Percentiles rank a stretch among this genome's conserved stretches.
phyloP scores from a whole-genome alignment of 1,140 invertebrate genomes.

The Brachionus paranguensis region DNA sequence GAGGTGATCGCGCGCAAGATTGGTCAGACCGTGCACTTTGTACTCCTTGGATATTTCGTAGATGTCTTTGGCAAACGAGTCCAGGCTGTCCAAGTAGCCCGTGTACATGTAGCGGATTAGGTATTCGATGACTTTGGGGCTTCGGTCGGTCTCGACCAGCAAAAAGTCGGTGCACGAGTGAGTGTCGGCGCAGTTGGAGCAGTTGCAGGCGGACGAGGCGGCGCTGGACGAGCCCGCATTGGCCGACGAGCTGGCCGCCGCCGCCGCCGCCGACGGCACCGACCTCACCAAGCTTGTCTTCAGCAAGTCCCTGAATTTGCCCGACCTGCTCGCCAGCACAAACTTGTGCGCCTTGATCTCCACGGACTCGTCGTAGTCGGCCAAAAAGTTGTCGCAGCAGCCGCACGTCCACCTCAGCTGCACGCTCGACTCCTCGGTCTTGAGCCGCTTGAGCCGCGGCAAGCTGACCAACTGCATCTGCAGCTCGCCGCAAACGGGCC shows the following conservation, averaged over 20 bases:
- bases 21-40: slow-evolving; percentile 37
- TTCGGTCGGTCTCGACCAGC: slow-evolving; percentile 21
- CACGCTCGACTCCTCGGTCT: neutral
- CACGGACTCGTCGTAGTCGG: neutral
- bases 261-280: neutral
- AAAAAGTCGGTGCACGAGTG: neutral
- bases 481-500: neutral
- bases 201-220: neutral
- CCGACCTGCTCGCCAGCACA: slow-evolving; percentile 1
- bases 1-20: slow-evolving; percentile 21
- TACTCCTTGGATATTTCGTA: slow-evolving; percentile 39
- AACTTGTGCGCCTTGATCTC: slow-evolving; percentile 37
- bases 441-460: neutral
- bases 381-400: slow-evolving; percentile 1
- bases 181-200: neutral
- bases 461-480: neutral
- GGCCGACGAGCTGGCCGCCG: neutral
- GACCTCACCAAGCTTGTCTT: neutral
- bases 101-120: slow-evolving; percentile 34
- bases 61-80: slow-evolving; percentile 33
- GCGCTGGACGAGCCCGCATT: neutral
- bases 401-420: neutral
- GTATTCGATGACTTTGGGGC: slow-evolving; percentile 28
- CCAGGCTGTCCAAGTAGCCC: slow-evolving; percentile 11
- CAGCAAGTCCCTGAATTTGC: slow-evolving; percentile 30